These are phyloP conservation scores for Ceyx melanurus DNA, from an alignment of 2,113 vertebrate species.

Conservation along the genomic window DNA sequence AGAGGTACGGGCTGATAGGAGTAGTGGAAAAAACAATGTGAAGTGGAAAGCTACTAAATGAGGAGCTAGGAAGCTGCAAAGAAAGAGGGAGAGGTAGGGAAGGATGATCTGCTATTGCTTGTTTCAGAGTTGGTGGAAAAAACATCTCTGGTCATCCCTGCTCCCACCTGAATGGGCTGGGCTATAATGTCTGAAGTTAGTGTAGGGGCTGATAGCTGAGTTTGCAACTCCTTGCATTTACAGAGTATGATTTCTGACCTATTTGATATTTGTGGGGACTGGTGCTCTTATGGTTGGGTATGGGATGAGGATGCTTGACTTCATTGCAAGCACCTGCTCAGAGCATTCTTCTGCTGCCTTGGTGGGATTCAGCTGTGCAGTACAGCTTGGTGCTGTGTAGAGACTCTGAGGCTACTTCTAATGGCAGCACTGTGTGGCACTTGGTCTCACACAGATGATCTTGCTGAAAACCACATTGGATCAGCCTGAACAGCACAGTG, in stretches of 20 bases:
- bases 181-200: neutral
- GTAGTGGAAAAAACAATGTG: neutral
- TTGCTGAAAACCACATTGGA: neutral
- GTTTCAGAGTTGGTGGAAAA: neutral
- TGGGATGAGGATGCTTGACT: neutral
- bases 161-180: neutral
- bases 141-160: neutral
- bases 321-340: neutral
- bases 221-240: neutral
- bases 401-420: neutral
- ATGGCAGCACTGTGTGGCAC: neutral
- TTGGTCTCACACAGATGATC: neutral
- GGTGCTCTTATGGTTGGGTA: neutral
- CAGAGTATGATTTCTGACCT: neutral
- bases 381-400: neutral
- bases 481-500: neutral
- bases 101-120: neutral
- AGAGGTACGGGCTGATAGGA: neutral
- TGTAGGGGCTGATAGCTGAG: neutral
- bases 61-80: neutral
- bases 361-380: neutral
- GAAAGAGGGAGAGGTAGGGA: neutral
- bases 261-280: neutral
- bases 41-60: neutral
- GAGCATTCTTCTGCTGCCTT: neutral